phyloP scores from a whole-genome alignment of 2,888 invertebrate genomes.

The Metalampra italica region DNA sequence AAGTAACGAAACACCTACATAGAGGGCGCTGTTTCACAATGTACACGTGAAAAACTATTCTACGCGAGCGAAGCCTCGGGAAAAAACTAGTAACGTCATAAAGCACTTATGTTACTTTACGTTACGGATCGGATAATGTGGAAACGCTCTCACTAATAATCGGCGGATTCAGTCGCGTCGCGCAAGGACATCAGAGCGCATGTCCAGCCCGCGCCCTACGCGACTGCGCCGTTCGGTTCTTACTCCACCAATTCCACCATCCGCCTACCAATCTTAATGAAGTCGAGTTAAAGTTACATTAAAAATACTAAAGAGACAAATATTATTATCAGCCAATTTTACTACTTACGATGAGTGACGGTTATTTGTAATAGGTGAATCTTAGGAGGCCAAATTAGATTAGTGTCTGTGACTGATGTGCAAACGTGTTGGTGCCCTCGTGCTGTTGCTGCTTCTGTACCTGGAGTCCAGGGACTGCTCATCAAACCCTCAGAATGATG shows the following conservation, averaged over 20 bases:
- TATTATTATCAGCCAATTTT: no score
- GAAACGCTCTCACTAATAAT: not conserved
- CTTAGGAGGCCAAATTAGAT: constrained; percentile 19
- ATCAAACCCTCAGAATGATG: constrained; percentile 62
- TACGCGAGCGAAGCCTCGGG: no score
- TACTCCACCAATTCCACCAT: constrained; percentile 6
- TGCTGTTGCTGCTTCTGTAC: constrained; percentile 55
- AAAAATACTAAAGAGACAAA: not conserved
- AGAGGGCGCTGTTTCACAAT: no score
- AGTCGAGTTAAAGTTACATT: not conserved
- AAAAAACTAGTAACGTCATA: no score
- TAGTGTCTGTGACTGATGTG: constrained; percentile 70
- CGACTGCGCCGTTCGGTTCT: constrained; percentile 42
- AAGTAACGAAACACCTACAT: no score
- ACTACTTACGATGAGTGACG: not conserved
- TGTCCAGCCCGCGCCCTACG: constrained; percentile 36
- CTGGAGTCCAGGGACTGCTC: constrained; percentile 67
- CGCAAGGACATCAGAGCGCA: constrained; percentile 50
- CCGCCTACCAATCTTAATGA: constrained; percentile 36
- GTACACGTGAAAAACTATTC: no score
- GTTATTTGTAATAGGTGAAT: constrained; percentile 5
- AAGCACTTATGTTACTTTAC: no score
- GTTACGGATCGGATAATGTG: no score
- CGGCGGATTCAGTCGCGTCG: constrained; percentile 31
- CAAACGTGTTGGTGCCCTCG: constrained; percentile 51